Evolutionary conservation across 1,140 invertebrate species (phyloP), one percentile per base, ranked within the genome.

Genomic region (Drosophila pruinosa): DNA sequence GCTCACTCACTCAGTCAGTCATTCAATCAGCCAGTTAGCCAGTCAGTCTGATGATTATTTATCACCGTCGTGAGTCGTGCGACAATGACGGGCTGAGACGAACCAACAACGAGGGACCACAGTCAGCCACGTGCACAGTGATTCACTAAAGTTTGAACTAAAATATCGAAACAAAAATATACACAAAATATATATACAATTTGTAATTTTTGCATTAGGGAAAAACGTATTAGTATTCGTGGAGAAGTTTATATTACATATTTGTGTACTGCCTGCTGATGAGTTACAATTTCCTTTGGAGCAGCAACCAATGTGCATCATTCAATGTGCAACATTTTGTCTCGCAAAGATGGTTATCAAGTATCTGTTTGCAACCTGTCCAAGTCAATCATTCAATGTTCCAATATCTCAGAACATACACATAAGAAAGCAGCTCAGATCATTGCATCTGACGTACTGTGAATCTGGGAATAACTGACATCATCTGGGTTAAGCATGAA

Each of bases 41-140:
- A 21, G 14, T 45, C 53, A 41, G 75, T 72, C 82, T 78, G 78
- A 82, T 82, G 82, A 88, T 88, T 88, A 88, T 88, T 88, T 88
- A 88, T 88, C 82, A 88, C 82, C 74, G 82, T 88, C 82, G 82
- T 82, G 78, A 88, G 82, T 88, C 82, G 82, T 88, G 82, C 82
- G 82, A 88, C 83, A 88, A 88, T 88, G 83, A 88, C 68, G 78
- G n/a, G n/a, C n/a, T n/a, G n/a, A 88, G 83, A 71, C 70, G 26
- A 63, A 47, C 54, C 70, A 67, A 59, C 36, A 63, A 72, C 56
- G 69, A 43, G 47, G 53, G 77, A 52, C 24, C 21, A 15, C 45
- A 52, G 14, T 39, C 47, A 62, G 43, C 21, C 12, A n/a, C 3
- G 10, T 28, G 34, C 52, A 56, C 50, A 57, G n/a, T 65, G 61